Evolutionary conservation across 2,113 vertebrate genomes (phyloP), one percentile per base, ranked within the genome.

Genomic region (Diglossa brunneiventris): DNA sequence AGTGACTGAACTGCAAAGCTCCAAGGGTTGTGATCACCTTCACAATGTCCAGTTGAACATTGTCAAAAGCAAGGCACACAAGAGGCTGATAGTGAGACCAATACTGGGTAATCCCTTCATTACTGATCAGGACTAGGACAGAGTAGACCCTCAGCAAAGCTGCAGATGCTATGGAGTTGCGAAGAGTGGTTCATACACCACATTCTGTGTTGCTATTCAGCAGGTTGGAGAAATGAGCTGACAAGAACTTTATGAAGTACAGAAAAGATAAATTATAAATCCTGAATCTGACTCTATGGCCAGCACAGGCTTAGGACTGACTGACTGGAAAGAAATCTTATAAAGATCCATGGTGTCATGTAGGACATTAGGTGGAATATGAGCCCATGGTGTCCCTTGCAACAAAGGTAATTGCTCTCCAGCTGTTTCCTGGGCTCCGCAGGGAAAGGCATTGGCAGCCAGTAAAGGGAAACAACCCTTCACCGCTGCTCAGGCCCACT

Each of bases 301-400:
- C 63, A 80, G 44, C 50, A 77, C 23, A 59, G 56, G 13, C 15
- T 63, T 21, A 28, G 8, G 8, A 7, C 4, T 4, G 5, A 24
- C 7, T 49, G 47, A 7, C 6, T 46, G 33, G 15, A 63, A 72
- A 76, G 21, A 21, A 67, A 5, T 31, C 42, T 42, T 33, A 20
- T 2, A 78, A 47, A 33, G 19, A 28, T 3, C 20, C 2, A 0
- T 6, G 9, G 8, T 5, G 1, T 50, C 44, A 66, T 42, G 17
- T 16, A 80, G 52, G 39, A 46, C 26, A 35, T 50, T 24, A 67
- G 15, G 23, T 81, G 37, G 33, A 77, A 31, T 31, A 68, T 6
- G 27, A 87, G 15, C 9, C 10, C 11, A 5, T 21, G 33, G 46
- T 6, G 4, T 31, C 33, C 13, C 35, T 73, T 55, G 53, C 14